These are phyloP conservation scores for Synergus umbraculus DNA, from an alignment of 2,888 invertebrate species.

Conservation along the genomic window DNA sequence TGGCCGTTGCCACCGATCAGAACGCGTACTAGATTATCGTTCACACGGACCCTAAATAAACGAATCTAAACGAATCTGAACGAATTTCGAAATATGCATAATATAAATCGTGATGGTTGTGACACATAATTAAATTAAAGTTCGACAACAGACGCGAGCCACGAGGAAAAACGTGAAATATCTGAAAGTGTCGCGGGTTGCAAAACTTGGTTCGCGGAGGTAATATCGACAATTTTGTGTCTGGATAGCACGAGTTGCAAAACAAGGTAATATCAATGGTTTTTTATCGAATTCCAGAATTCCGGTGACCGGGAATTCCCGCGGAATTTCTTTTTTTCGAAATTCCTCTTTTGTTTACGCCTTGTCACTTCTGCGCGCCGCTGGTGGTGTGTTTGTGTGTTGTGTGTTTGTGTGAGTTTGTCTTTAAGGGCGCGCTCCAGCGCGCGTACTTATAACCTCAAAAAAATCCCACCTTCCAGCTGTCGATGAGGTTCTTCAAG, in stretches of 20 bases:
- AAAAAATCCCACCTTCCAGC: constrained; percentile 66
- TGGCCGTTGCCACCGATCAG: constrained; percentile 74
- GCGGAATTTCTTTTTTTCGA: constrained; percentile 51
- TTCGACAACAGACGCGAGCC: constrained; percentile 47
- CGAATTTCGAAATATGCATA: constrained; percentile 41
- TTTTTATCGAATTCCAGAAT: constrained; percentile 61
- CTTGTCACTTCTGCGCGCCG: constrained; percentile 74
- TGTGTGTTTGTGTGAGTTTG: constrained; percentile 25
- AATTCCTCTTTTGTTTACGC: constrained; percentile 68
- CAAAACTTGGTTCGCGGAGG: constrained; percentile 49
- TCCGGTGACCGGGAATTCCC: constrained; percentile 49
- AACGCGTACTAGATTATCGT: constrained; percentile 72
- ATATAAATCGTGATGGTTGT: constrained; percentile 48
- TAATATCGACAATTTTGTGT: constrained; percentile 51
- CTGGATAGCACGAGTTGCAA: constrained; percentile 69
- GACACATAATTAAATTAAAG: constrained; percentile 33
- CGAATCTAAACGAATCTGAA: constrained; percentile 35
- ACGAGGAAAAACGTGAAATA: constrained; percentile 51
- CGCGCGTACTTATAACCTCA: constrained; percentile 67
- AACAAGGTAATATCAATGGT: constrained; percentile 74
- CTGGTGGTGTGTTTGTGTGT: constrained; percentile 57
- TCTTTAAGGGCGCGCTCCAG: constrained; percentile 45
- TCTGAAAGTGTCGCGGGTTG: constrained; percentile 51
- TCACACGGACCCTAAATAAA: constrained; percentile 60
- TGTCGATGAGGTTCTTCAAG: constrained; percentile 57